Percentiles rank a stretch among this genome's conserved stretches.
These are phyloP conservation scores for Zygogramma bicolorata DNA, from an alignment of 2,888 invertebrate genomes.

Conservation along the genomic window DNA sequence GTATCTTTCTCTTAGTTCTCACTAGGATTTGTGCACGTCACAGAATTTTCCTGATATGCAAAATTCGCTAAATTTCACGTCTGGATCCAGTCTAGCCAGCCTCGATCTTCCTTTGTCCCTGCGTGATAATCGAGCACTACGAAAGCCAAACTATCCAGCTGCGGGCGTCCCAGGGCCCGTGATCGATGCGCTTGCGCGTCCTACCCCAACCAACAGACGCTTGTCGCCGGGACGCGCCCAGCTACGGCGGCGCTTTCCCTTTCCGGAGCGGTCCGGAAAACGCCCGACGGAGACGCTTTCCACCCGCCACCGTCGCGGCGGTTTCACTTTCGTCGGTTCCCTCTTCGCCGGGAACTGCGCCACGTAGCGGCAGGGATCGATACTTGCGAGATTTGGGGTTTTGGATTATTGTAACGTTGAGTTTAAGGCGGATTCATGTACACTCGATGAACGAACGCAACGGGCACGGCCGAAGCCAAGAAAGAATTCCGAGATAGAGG, in stretches of 20 bases:
- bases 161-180: neutral
- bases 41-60: neutral
- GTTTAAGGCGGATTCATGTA: no score
- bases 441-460: no score
- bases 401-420: no score
- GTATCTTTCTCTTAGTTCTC: no score
- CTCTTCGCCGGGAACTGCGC: neutral
- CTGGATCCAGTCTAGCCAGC: neutral
- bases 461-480: no score
- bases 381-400: neutral
- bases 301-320: no score
- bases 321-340: conserved; percentile 35
- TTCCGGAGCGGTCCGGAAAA: conserved; percentile 49
- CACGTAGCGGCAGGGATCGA: neutral
- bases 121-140: neutral
- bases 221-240: conserved; percentile 52
- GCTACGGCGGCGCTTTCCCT: conserved; percentile 50
- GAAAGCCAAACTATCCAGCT: neutral
- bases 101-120: neutral
- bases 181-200: conserved; percentile 49
- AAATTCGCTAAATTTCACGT: no score
- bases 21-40: no score
- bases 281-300: conserved; percentile 19
- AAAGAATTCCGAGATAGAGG: no score
- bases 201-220: conserved; percentile 62